Evolutionary conservation across 2,888 invertebrate genomes (phyloP).

Genomic region (Epistrophe eligans): DNA sequence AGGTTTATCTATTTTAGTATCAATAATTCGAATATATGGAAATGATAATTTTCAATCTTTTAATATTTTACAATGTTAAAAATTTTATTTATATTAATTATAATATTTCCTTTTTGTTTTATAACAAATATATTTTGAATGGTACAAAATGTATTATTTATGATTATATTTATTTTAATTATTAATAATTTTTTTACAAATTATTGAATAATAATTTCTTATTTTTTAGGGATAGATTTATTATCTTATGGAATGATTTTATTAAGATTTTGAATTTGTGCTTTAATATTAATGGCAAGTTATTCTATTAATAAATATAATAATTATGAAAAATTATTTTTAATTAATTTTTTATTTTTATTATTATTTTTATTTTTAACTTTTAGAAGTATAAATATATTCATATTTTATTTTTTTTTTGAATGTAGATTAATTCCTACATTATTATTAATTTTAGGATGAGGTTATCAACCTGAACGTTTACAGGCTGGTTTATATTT

Average conservation of each 20-base stretch:
- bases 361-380: conserved; percentile 85
- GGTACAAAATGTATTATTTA: conserved; percentile 85
- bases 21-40: conserved; percentile 87
- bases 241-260: conserved; percentile 86
- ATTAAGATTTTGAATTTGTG: conserved; percentile 87
- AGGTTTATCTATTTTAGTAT: conserved; percentile 87
- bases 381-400: conserved; percentile 86
- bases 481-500: conserved; percentile 88
- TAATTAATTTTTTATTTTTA: conserved; percentile 85
- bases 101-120: conserved; percentile 85
- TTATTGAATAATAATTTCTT: conserved; percentile 82
- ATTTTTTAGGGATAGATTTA: conserved; percentile 84
- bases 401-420: conserved; percentile 90
- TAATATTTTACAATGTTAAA: conserved; percentile 86
- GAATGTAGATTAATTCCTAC: conserved; percentile 88
- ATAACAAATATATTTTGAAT: conserved; percentile 85
- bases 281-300: conserved; percentile 86
- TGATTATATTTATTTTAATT: conserved; percentile 85
- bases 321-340: conserved; percentile 85
- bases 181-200: conserved; percentile 82
- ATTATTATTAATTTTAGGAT: conserved; percentile 88
- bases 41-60: conserved; percentile 87
- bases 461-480: conserved; percentile 89
- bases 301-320: conserved; percentile 84
- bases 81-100: conserved; percentile 84